Conservation (phyloP, 2,797 vertebrate species). For the Gambusia yucatana region DNA sequence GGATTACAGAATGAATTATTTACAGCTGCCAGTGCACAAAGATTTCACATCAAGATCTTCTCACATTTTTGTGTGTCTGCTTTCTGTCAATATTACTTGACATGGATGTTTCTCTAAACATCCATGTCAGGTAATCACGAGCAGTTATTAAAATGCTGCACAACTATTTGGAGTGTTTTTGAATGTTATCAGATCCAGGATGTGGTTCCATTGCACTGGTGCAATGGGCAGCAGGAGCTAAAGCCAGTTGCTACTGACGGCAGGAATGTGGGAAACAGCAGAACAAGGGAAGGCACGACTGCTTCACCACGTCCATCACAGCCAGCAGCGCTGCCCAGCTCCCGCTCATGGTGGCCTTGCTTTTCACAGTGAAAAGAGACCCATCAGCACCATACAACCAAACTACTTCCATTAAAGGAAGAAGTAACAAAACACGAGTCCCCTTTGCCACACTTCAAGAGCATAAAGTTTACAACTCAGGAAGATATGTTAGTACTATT, state of each 20-base stretch:
- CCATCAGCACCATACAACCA: conserved; percentile 71
- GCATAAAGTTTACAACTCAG: conserved; percentile 60
- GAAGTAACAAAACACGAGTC: conserved; percentile 54
- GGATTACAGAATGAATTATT: not conserved
- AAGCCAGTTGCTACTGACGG: conserved; percentile 53
- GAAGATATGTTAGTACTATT: not conserved
- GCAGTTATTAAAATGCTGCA: not conserved
- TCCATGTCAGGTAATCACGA: not conserved
- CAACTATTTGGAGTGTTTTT: not conserved
- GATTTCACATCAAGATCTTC: not conserved
- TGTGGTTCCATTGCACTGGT: not conserved
- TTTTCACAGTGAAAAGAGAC: conserved; percentile 66
- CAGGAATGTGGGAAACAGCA: conserved; percentile 70
- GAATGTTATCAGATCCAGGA: not conserved
- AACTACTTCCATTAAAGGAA: conserved; percentile 74
- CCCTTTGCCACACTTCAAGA: conserved; percentile 39
- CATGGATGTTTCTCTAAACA: no score
- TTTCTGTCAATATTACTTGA: not conserved
- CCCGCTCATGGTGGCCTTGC: conserved; percentile 68
- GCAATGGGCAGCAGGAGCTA: conserved; percentile 40
- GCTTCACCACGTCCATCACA: conserved; percentile 79
- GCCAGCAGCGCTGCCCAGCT: conserved; percentile 61
- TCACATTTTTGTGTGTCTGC: not conserved
- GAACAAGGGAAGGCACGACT: conserved; percentile 56
- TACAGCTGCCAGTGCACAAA: not conserved